Percentiles rank a stretch among this genome's conserved stretches.
Evolutionary conservation across 2,797 vertebrate genomes (phyloP).

Genomic region (Morelia viridis): DNA sequence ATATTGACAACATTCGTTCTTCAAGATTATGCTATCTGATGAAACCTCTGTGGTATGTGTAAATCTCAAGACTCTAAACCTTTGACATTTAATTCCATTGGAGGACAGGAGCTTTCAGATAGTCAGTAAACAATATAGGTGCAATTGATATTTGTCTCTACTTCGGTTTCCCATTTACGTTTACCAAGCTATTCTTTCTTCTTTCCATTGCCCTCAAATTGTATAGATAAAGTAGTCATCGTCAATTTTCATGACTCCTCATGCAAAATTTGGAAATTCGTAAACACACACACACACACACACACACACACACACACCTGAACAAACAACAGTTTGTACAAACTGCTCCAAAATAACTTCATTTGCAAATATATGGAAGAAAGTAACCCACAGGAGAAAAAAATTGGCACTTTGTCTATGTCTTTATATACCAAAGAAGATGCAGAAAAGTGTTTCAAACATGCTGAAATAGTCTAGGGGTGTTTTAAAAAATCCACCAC

Average conservation of each 20-base stretch:
- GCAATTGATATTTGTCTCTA: constrained; percentile 44
- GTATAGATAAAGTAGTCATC: constrained; percentile 5
- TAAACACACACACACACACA: too few relatives aligned
- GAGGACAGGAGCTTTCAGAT: constrained; percentile 53
- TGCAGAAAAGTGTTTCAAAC: neutral
- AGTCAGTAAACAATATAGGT: constrained; percentile 53
- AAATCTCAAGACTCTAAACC: constrained; percentile 17
- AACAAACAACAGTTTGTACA: neutral
- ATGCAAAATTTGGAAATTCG: neutral
- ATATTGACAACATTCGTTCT: constrained; percentile 36
- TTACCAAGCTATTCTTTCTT: constrained; percentile 32
- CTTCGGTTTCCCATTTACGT: constrained; percentile 47
- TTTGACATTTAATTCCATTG: constrained; percentile 40
- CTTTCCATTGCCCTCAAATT: constrained; percentile 7
- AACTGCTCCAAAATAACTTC: neutral
- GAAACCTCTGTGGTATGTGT: constrained; percentile 40
- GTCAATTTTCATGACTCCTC: neutral
- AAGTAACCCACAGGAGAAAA: neutral
- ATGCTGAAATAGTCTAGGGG: neutral
- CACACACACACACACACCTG: neutral
- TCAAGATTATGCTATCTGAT: constrained; percentile 31
- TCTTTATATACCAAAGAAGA: neutral
- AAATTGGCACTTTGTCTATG: neutral
- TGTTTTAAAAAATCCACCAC: neutral
- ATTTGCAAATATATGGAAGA: neutral